Conservation (phyloP, 2,797 vertebrate species). For the Enteromius afrohamiltoni region DNA sequence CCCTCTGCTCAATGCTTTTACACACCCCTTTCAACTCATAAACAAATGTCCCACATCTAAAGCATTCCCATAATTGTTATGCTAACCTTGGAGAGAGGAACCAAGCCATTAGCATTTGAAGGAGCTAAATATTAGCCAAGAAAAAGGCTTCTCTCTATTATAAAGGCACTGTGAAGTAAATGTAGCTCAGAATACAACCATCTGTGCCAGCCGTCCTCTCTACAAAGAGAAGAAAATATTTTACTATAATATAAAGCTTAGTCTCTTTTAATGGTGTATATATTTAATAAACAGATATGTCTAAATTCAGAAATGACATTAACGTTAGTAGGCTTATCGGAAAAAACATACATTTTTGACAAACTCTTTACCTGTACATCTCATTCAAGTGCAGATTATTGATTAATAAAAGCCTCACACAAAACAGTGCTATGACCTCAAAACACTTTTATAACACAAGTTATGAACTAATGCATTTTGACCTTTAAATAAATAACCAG, state of each 20-base stretch:
- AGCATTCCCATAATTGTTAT: constrained; percentile 98
- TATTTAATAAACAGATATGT: constrained; percentile 1
- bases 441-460: background rate
- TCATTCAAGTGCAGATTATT: background rate
- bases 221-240: constrained; percentile 75
- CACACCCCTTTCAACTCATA: constrained; percentile 90
- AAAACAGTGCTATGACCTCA: background rate
- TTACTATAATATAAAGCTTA: constrained; percentile 32
- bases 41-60: constrained; percentile 98
- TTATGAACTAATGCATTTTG: background rate
- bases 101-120: constrained; percentile 99
- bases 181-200: constrained; percentile 86
- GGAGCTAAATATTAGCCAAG: constrained; percentile 99
- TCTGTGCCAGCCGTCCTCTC: constrained; percentile 87
- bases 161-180: constrained; percentile 90
- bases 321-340: background rate
- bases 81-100: constrained; percentile 97
- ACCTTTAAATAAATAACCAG: background rate
- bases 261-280: constrained; percentile 2
- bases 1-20: constrained; percentile 80
- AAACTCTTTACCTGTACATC: background rate
- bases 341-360: background rate
- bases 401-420: background rate
- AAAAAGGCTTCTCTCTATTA: constrained; percentile 91
- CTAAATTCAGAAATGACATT: background rate